phyloP scores from a whole-genome alignment of 2,797 vertebrate species.

The Kryptolebias ocellatus region DNA sequence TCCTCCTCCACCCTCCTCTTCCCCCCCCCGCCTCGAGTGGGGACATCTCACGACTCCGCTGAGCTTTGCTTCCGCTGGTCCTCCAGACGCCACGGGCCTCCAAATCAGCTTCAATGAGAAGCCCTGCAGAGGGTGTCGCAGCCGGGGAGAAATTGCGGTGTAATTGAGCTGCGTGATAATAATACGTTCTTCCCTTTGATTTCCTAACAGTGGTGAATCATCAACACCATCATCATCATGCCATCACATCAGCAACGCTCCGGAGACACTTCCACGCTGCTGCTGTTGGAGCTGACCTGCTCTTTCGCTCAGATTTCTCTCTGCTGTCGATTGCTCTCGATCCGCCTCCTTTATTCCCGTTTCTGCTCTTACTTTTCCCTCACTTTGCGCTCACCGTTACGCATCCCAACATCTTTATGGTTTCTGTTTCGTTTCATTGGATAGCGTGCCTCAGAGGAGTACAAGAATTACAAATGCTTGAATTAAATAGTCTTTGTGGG shows the following conservation, averaged over 20 bases:
- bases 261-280: conserved; percentile 40
- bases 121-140: conserved; percentile 67
- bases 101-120: conserved; percentile 75
- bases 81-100: conserved; percentile 65
- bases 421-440: conserved; percentile 57
- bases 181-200: conserved; percentile 72
- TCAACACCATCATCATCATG: conserved; percentile 70
- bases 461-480: conserved; percentile 51
- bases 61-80: conserved; percentile 44
- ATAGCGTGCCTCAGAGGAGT: conserved; percentile 56
- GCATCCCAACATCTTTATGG: conserved; percentile 41
- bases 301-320: conserved; percentile 44
- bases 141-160: conserved; percentile 70
- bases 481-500: conserved; percentile 1
- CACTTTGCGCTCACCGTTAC: conserved; percentile 30
- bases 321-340: conserved; percentile 54
- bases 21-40: conserved; percentile 57
- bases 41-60: conserved; percentile 33
- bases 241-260: conserved; percentile 68
- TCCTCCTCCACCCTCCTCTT: conserved; percentile 30
- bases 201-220: conserved; percentile 75
- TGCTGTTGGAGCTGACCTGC: conserved; percentile 52
- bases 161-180: conserved; percentile 80
- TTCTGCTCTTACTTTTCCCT: conserved; percentile 45
- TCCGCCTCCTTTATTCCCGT: conserved; percentile 64